A percentile compares a stretch with the other conserved stretches of the same genome.
These are phyloP conservation scores for Villa cingulata DNA, from an alignment of 2,888 invertebrate genomes.

Conservation along the genomic window DNA sequence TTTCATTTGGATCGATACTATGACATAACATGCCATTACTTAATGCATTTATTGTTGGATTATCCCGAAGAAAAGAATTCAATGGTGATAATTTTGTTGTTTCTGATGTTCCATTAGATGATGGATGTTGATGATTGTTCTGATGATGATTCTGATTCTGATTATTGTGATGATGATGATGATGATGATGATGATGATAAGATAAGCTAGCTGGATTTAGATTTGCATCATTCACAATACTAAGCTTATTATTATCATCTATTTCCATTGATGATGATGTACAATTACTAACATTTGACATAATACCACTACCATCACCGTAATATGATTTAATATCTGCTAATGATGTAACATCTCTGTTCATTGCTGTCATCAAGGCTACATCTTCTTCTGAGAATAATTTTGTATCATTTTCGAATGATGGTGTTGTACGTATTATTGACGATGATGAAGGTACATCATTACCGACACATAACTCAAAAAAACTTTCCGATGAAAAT, in stretches of 20 bases:
- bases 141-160: too few species aligned
- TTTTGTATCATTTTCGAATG: conserved; percentile 7
- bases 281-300: neutral
- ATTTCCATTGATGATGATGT: conserved; percentile 4
- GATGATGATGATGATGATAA: conserved; percentile 4
- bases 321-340: neutral
- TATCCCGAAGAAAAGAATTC: neutral
- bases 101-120: neutral
- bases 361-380: conserved; percentile 7
- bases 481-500: conserved; percentile 1
- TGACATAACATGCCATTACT: conserved; percentile 3
- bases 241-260: conserved; percentile 21
- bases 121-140: neutral
- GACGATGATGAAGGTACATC: neutral
- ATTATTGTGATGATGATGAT: conserved; percentile 5
- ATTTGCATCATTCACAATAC: conserved; percentile 32
- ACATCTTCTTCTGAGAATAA: conserved; percentile 8
- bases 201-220: conserved; percentile 28
- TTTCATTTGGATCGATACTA: neutral
- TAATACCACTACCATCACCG: neutral
- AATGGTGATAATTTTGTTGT: neutral
- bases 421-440: neutral
- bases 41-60: neutral
- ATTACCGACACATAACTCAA: conserved; percentile 2
- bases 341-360: neutral